phyloP scores from a whole-genome alignment of 2,797 vertebrate genomes.

The Ibycter americanus region DNA sequence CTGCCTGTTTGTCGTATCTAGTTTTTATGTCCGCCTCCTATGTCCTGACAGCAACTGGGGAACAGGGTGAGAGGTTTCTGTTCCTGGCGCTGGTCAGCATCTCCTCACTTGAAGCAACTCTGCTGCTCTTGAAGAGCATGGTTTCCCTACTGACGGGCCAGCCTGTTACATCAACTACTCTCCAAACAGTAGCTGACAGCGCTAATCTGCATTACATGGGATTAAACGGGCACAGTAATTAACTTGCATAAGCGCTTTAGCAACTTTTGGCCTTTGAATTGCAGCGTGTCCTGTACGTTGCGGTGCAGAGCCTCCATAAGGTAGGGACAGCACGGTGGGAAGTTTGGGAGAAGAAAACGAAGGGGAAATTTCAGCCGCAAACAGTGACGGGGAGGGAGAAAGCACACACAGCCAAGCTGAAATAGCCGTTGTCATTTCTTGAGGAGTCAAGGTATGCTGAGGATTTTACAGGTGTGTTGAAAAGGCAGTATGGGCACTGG shows the following conservation, averaged over 20 bases:
- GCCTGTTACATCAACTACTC: not conserved
- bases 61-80: not conserved
- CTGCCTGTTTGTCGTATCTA: not conserved
- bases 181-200: conserved; percentile 9
- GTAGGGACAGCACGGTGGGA: not conserved
- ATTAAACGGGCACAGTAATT: conserved; percentile 64
- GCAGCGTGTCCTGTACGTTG: not conserved
- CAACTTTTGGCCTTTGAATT: conserved; percentile 39
- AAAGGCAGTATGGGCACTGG: not conserved
- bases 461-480: not conserved
- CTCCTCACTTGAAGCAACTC: not conserved
- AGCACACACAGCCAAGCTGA: not conserved
- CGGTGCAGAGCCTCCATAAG: not conserved
- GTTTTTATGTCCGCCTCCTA: not conserved
- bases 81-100: not conserved
- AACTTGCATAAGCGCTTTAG: conserved; percentile 66
- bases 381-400: not conserved
- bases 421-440: not conserved
- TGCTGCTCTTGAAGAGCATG: not conserved
- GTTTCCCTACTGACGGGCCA: not conserved
- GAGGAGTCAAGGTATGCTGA: not conserved
- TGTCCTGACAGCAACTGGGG: not conserved
- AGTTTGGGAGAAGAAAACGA: not conserved
- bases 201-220: conserved; percentile 68
- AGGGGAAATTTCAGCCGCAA: not conserved